phyloP scores from a whole-genome alignment of 2,888 invertebrate species.

The Diarsia mendica region DNA sequence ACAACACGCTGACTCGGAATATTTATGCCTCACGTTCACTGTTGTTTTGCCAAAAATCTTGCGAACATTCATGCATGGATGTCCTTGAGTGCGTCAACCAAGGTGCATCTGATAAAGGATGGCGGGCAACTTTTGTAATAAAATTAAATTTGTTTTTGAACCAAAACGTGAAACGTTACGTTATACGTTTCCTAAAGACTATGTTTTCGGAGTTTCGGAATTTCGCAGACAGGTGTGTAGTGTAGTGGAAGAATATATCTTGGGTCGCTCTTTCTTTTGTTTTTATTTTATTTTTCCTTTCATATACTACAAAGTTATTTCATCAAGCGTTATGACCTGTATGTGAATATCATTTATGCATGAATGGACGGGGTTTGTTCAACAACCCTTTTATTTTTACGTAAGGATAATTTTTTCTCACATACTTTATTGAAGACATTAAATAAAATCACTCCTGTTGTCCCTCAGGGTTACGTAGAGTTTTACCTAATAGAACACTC shows the following conservation, averaged over 20 bases:
- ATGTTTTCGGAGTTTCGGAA: conserved; percentile 32
- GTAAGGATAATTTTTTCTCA: not conserved
- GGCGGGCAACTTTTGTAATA: conserved; percentile 53
- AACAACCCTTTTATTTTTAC: not conserved
- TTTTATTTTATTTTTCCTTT: conserved; percentile 2
- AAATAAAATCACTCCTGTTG: not conserved
- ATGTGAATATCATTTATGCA: not conserved
- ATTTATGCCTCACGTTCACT: conserved; percentile 62
- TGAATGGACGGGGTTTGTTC: not conserved
- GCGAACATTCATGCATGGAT: conserved; percentile 63
- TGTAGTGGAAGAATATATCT: not conserved
- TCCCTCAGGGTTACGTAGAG: not conserved
- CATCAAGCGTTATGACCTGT: not conserved
- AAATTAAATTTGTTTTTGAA: conserved; percentile 62
- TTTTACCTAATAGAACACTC: not conserved
- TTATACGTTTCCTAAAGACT: conserved; percentile 30
- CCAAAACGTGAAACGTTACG: conserved; percentile 15
- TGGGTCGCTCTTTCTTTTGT: not conserved
- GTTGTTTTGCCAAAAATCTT: conserved; percentile 75
- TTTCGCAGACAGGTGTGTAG: conserved; percentile 16
- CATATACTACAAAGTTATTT: not conserved
- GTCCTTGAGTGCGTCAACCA: conserved; percentile 47
- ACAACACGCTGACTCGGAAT: conserved; percentile 53
- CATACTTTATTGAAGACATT: not conserved
- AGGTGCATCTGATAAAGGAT: conserved; percentile 60